Evolutionary conservation across 2,888 invertebrate genomes (phyloP), one percentile per base, ranked within the genome.

Genomic region (Mesoligia furuncula): DNA sequence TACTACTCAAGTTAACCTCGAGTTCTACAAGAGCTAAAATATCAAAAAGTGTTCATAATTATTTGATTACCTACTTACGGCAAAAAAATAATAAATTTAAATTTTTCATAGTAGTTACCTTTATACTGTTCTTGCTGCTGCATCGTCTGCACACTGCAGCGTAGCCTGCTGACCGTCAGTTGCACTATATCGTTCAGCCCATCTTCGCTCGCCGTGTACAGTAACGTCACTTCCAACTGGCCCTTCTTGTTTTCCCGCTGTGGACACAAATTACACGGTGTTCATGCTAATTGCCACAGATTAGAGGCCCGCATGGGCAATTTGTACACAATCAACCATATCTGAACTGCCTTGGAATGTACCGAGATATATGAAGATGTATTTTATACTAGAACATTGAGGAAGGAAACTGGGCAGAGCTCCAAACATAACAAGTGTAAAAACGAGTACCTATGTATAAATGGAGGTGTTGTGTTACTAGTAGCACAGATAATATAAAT

Each of bases 131-230:
- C 98, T 83, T 98, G 98, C 85, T 98, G 97, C 86, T 98, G 98
- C 98, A 98, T 98, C n/a, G 98, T 97, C 91, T 97, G 97, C 79
- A 98, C 96, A 78, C 97, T 98, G 91, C 98, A 98, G 78, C 98
- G 95, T 80, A 98, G 94, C 84, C 98, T 96, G 83, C 97, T 97
- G 59, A 98, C 96, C 15, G 97, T 97, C 54, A 98, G 93, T 88
- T 97, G 97, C 76, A 98, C 96, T 36, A 96, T 94, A 85, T 98
- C 98, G 86, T 97, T 97, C 75, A 97, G 95, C 0, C 97, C 97
- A 84, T 98, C 98, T 90, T 98, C 98, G 74, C 97, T 97, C 61
- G 97, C 96, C 27, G 97, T 97, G 92, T 98, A 98, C 68, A 97
- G 93, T 57, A 98, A 92, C 0, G 97, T 97, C 87, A 98, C 94